These are phyloP conservation scores for Rhingia campestris DNA, from an alignment of 2,888 invertebrate species.

Conservation along the genomic window DNA sequence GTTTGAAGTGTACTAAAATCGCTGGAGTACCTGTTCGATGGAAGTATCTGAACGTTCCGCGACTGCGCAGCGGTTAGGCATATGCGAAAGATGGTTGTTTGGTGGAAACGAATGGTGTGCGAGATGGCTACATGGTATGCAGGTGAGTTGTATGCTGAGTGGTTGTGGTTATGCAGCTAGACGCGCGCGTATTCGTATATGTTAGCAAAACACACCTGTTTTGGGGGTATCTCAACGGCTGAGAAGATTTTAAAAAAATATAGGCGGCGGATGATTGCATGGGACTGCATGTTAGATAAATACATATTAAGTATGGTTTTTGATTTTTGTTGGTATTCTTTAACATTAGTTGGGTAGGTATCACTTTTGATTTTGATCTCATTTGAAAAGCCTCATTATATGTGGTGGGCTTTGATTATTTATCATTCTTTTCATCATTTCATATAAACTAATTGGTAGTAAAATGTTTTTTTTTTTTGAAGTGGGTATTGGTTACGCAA, in stretches of 20 bases:
- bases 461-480: not conserved
- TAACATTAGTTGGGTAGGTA: not conserved
- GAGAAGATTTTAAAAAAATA: conserved; percentile 21
- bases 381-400: conserved; percentile 16
- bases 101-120: conserved; percentile 44
- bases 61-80: conserved; percentile 23
- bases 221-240: conserved; percentile 29
- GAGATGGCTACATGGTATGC: conserved; percentile 62
- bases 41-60: conserved; percentile 50
- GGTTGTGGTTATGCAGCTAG: conserved; percentile 53
- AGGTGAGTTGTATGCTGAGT: conserved; percentile 42
- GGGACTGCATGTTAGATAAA: conserved; percentile 18
- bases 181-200: conserved; percentile 26
- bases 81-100: conserved; percentile 58
- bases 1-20: conserved; percentile 66
- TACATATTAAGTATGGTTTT: not conserved
- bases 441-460: conserved; percentile 11
- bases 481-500: conserved; percentile 3
- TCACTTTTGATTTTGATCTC: conserved; percentile 33
- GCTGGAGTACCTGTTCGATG: conserved; percentile 66
- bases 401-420: not conserved
- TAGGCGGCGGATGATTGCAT: conserved; percentile 40
- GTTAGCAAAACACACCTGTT: conserved; percentile 46
- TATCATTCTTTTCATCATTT: conserved; percentile 8
- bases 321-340: not conserved